Conservation (phyloP, 2,888 invertebrate genomes). For the Stomorhina lunata region DNA sequence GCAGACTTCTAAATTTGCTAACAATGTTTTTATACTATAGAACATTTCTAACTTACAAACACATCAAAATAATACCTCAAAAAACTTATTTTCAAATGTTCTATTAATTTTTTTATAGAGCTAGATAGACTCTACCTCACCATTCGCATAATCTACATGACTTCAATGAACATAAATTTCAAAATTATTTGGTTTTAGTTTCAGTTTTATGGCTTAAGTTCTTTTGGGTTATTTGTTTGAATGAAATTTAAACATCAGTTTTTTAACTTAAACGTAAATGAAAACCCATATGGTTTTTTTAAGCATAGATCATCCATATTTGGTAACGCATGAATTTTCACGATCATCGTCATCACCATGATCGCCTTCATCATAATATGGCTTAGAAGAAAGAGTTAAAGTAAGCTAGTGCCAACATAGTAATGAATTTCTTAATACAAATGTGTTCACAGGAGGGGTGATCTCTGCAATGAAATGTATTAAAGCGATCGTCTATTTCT, state of each 20-base stretch:
- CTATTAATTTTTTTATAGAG: not conserved
- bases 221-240: not conserved
- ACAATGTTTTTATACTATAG: not conserved
- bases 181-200: constrained; percentile 42
- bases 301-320: constrained; percentile 59
- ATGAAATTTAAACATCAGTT: constrained; percentile 47
- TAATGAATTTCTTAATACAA: no score
- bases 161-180: constrained; percentile 50
- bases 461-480: no score
- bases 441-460: no score
- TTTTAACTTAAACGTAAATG: constrained; percentile 39
- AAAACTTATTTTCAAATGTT: not conserved
- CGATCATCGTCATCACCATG: constrained; percentile 40
- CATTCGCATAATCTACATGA: constrained; percentile 46
- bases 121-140: not conserved
- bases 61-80: not conserved
- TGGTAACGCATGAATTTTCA: constrained; percentile 61
- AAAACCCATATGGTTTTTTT: constrained; percentile 49
- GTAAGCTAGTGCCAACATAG: not conserved
- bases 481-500: not conserved
- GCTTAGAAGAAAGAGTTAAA: not conserved
- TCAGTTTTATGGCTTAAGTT: not conserved
- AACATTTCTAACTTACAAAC: not conserved
- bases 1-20: not conserved
- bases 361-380: not conserved